Conservation (phyloP, 1,140 invertebrate genomes). For the Lepidotrigona ventralis region DNA sequence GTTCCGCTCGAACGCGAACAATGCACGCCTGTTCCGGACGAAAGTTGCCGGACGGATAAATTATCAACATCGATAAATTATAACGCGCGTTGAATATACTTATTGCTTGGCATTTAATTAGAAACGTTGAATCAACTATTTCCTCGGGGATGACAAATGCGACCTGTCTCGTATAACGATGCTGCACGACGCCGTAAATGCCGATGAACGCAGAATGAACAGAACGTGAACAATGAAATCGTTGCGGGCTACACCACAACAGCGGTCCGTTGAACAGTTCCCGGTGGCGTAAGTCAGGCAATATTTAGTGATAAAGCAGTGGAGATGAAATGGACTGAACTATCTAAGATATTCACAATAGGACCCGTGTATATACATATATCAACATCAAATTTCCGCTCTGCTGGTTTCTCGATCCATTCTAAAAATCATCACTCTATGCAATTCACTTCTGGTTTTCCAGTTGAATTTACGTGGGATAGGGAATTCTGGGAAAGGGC, state of each 20-base stretch:
- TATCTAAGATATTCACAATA: conserved; percentile 62
- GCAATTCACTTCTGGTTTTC: too few species aligned
- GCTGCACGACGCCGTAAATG: background rate
- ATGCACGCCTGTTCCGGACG: too few species aligned
- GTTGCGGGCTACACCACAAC: conserved; percentile 18
- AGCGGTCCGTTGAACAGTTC: conserved; percentile 23
- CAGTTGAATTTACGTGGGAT: too few species aligned
- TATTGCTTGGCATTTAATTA: conserved; percentile 22
- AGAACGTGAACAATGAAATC: conserved; percentile 58
- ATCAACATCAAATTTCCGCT: conserved; percentile 39
- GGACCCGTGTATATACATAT: conserved; percentile 14
- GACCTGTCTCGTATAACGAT: background rate
- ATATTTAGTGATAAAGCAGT: conserved; percentile 61
- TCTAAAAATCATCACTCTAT: background rate
- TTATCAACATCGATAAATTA: background rate
- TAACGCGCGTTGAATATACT: background rate
- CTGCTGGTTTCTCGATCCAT: background rate
- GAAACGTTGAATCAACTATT: conserved; percentile 29
- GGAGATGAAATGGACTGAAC: conserved; percentile 55
- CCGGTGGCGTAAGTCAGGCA: conserved; percentile 44
- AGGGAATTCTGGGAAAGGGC: too few species aligned
- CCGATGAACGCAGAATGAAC: conserved; percentile 36
- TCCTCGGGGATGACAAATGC: conserved; percentile 20
- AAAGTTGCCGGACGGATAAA: background rate
- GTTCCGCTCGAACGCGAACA: too few species aligned